phyloP scores from a whole-genome alignment of 2,888 invertebrate species.

The Abscondita cerata region DNA sequence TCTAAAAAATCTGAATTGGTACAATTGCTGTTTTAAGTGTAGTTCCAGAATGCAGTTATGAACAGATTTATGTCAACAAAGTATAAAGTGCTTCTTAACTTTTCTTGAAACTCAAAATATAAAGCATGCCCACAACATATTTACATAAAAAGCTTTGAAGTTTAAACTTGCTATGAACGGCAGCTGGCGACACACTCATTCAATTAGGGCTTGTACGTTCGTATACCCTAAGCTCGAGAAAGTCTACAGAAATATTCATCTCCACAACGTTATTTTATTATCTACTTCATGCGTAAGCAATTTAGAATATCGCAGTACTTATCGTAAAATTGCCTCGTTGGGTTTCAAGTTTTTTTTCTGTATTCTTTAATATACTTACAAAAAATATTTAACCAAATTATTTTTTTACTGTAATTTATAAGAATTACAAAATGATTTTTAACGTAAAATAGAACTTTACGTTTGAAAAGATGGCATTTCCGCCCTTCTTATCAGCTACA shows the following conservation, averaged over 20 bases:
- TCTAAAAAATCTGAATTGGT: too few species aligned
- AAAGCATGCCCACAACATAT: constrained; percentile 30
- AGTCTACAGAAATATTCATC: constrained; percentile 27
- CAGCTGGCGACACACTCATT: constrained; percentile 34
- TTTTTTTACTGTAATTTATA: background rate
- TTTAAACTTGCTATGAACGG: constrained; percentile 33
- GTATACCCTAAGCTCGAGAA: constrained; percentile 20
- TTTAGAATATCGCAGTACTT: constrained; percentile 23
- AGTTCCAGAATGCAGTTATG: too few species aligned
- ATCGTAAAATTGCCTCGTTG: constrained; percentile 13
- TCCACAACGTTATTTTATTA: constrained; percentile 28
- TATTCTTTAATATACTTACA: constrained; percentile 3
- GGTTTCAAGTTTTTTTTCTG: constrained; percentile 11
- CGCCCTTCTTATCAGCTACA: too few species aligned
- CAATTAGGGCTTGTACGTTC: constrained; percentile 25
- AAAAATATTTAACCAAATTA: background rate
- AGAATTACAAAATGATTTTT: too few species aligned
- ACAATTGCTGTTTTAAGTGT: too few species aligned
- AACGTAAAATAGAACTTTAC: too few species aligned
- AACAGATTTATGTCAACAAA: constrained; percentile 25
- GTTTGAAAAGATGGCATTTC: too few species aligned
- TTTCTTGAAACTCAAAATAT: constrained; percentile 23
- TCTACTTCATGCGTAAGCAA: constrained; percentile 28
- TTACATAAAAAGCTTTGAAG: constrained; percentile 36
- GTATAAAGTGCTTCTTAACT: constrained; percentile 28